Evolutionary conservation across 2,113 vertebrate species (phyloP), one percentile per base, ranked within the genome.

Genomic region (Cervus canadensis): DNA sequence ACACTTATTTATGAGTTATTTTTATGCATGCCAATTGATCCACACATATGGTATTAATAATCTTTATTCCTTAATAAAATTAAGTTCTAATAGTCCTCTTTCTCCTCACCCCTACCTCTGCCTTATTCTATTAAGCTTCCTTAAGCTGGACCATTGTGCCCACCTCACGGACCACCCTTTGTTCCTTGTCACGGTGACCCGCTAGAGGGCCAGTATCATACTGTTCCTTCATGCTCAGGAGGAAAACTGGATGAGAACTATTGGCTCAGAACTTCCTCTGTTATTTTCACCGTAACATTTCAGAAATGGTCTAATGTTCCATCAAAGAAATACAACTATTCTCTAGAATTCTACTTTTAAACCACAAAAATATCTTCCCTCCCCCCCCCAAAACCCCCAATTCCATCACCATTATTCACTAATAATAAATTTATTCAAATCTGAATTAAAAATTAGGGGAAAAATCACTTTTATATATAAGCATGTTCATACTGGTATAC

Each of bases 301-400:
- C 71, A 89, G 43, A 91, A 91, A 71, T 28, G 21, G 2, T 83
- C 78, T 89, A 74, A 19, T 57, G 36, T 83, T 92, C 76, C 74
- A 82, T 50, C 60, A 93, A 91, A 52, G 57, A 96, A 96, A 96
- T 86, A 62, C 19, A 97, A 87, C 64, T 94, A 89, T 86, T 94
- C 82, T 93, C 78, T 82, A 91, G 26, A 95, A 93, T 88, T 98
- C 86, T 91, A 89, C 93, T 95, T 89, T 91, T 96, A 96, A 96
- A 71, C 60, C 54, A 43, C 28, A 93, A 94, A 95, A 90, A 40
- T 67, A 89, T 95, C 45, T 95, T 95, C n/a, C 64, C 79, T 62
- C 2, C 10, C 6, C 52, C n/a, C 0, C 40, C 0, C 7, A 19
- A 71, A n/a, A 8, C 33, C 21, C 33, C 19, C 19, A 71, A 40